Conservation (phyloP, 2,797 vertebrate genomes). For the Tadarida brasiliensis region DNA sequence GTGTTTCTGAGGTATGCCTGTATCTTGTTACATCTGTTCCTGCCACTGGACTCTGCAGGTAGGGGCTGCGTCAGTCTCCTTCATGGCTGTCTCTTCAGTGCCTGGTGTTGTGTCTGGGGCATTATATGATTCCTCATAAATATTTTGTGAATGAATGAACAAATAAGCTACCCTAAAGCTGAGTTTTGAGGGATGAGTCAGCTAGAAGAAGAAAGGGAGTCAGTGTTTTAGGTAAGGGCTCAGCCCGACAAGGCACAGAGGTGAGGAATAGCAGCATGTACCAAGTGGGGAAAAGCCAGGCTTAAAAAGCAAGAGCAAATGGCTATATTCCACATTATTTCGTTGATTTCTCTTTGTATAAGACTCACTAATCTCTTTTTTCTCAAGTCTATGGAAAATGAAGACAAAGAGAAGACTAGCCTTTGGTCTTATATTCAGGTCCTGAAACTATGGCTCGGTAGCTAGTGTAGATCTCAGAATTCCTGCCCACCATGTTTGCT, state of each 20-base stretch:
- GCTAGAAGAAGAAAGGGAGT: not conserved
- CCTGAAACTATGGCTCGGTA: not conserved
- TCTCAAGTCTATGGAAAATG: not conserved
- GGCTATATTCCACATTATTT: not conserved
- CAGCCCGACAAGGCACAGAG: not conserved
- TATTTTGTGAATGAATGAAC: not conserved
- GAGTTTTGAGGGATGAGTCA: not conserved
- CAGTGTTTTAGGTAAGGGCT: not conserved
- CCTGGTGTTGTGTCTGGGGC: not conserved
- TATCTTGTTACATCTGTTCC: not conserved
- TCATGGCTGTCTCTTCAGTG: not conserved
- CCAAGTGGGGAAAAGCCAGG: accelerated
- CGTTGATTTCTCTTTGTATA: not conserved
- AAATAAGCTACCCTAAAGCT: not conserved
- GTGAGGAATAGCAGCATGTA: not conserved
- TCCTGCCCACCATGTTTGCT: not conserved
- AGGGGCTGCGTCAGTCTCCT: not conserved
- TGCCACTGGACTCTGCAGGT: not conserved
- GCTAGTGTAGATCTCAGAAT: not conserved
- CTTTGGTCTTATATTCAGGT: not conserved
- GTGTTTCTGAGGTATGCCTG: not conserved
- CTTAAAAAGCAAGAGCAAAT: not conserved
- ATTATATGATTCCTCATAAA: not conserved
- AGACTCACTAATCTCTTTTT: not conserved
- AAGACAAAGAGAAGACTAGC: not conserved